A percentile compares a stretch with the other conserved stretches of the same genome.
Evolutionary conservation across 1,140 invertebrate genomes (phyloP).

Genomic region (Linepithema humile): DNA sequence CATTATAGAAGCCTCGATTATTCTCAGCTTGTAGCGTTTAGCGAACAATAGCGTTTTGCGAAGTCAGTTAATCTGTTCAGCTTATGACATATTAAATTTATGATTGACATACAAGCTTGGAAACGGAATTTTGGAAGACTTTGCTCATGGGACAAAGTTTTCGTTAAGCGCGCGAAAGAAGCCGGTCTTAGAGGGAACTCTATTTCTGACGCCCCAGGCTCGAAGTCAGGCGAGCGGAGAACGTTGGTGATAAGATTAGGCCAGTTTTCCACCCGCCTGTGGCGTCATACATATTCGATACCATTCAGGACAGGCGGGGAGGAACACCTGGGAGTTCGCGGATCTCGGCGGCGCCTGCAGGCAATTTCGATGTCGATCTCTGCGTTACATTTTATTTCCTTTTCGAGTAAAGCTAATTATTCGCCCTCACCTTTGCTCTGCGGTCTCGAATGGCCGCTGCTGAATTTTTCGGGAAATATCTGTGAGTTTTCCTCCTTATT

Average conservation of each 20-base stretch:
- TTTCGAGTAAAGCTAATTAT: slow-evolving; percentile 55
- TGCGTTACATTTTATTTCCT: slow-evolving; percentile 48
- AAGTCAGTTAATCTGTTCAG: not conserved
- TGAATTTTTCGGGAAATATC: slow-evolving; percentile 40
- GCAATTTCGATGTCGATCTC: slow-evolving; percentile 57
- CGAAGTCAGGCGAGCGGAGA: slow-evolving; percentile 10
- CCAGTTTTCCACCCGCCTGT: slow-evolving; percentile 52
- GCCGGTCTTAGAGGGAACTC: slow-evolving; percentile 44
- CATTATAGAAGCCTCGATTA: not conserved
- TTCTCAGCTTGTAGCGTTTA: not conserved
- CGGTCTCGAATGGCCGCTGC: not conserved
- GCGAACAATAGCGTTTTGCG: not conserved
- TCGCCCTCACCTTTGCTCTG: not conserved
- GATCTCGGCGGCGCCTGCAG: slow-evolving; percentile 25
- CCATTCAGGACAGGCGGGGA: slow-evolving; percentile 23
- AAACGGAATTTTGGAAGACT: slow-evolving; percentile 52
- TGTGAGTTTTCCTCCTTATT: not conserved
- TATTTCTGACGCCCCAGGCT: slow-evolving; percentile 36
- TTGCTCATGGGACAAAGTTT: slow-evolving; percentile 44
- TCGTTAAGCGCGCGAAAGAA: slow-evolving; percentile 27
- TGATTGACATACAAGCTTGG: slow-evolving; percentile 8
- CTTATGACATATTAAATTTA: not conserved
- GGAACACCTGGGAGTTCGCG: slow-evolving; percentile 65
- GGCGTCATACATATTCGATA: slow-evolving; percentile 71
- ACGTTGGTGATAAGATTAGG: slow-evolving; percentile 66